Percentiles rank a stretch among this genome's conserved stretches.
These are phyloP conservation scores for Dasypus novemcinctus DNA, from an alignment of 2,113 vertebrate species.

Conservation along the genomic window DNA sequence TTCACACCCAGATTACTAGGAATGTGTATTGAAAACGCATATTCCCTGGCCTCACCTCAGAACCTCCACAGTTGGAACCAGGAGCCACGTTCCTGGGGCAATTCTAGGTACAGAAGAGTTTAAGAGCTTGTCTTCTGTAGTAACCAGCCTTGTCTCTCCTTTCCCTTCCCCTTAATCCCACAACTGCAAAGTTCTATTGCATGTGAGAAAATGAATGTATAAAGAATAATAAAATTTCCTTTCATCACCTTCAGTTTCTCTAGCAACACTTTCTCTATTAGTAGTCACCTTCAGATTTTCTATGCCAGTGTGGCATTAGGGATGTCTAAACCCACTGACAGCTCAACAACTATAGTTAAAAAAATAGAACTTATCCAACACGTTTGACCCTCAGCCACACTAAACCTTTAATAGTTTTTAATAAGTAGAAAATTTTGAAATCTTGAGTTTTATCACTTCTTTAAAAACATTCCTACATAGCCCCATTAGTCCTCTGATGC, in stretches of 20 bases:
- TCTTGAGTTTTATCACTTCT: not conserved
- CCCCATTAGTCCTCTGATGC: not conserved
- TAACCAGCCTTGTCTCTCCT: not conserved
- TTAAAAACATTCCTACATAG: not conserved
- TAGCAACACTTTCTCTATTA: not conserved
- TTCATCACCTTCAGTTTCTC: not conserved
- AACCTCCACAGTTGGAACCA: not conserved
- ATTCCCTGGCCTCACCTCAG: not conserved
- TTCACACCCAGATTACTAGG: not conserved
- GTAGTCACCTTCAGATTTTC: not conserved
- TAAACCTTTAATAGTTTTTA: constrained; percentile 14
- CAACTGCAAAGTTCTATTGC: not conserved
- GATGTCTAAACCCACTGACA: not conserved
- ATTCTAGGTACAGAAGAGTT: not conserved
- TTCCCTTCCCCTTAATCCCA: not conserved
- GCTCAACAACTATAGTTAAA: not conserved
- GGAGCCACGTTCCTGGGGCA: not conserved
- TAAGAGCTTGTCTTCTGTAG: not conserved
- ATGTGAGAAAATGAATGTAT: not conserved
- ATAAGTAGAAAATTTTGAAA: constrained; percentile 2
- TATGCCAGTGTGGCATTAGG: not conserved
- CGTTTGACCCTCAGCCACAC: not conserved
- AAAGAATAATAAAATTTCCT: not conserved
- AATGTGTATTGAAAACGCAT: not conserved
- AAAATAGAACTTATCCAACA: not conserved